These are phyloP conservation scores for Bruchidius siliquastri DNA, from an alignment of 2,888 invertebrate genomes.

Conservation along the genomic window DNA sequence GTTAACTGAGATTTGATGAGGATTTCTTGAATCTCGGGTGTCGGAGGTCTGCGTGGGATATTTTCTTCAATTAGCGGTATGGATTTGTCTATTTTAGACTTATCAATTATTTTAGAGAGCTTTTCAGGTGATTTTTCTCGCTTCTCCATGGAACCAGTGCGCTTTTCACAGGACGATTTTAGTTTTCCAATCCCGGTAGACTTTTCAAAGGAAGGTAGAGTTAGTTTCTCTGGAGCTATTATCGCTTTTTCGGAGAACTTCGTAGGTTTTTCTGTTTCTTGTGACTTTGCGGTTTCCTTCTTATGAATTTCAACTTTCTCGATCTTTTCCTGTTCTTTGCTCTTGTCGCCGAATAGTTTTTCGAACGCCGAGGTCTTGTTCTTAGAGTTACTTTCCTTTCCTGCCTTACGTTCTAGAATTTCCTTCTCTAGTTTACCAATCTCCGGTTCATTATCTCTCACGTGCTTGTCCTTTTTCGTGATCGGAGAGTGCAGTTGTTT, in stretches of 20 bases:
- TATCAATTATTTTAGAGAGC: slow-evolving; percentile 3
- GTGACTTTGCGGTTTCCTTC: slow-evolving; percentile 26
- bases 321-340: slow-evolving; percentile 38
- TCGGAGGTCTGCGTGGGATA: neutral
- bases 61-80: neutral
- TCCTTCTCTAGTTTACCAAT: slow-evolving; percentile 43
- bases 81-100: neutral
- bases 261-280: slow-evolving; percentile 29
- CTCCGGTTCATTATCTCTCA: slow-evolving; percentile 41
- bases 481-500: slow-evolving; percentile 59
- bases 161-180: slow-evolving; percentile 14
- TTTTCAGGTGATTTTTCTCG: slow-evolving; percentile 2
- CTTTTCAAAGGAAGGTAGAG: slow-evolving; percentile 6
- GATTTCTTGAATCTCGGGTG: slow-evolving; percentile 1
- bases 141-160: slow-evolving; percentile 8
- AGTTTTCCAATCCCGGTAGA: slow-evolving; percentile 6
- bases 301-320: slow-evolving; percentile 10
- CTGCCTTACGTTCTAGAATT: slow-evolving; percentile 43
- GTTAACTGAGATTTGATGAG: neutral
- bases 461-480: slow-evolving; percentile 60
- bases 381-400: slow-evolving; percentile 21
- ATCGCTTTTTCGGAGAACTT: slow-evolving; percentile 24
- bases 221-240: slow-evolving; percentile 25
- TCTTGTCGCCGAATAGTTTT: slow-evolving; percentile 49
- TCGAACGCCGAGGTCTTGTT: slow-evolving; percentile 52